Evolutionary conservation across 2,888 invertebrate genomes (phyloP).

Genomic region (Neoascia interrupta): DNA sequence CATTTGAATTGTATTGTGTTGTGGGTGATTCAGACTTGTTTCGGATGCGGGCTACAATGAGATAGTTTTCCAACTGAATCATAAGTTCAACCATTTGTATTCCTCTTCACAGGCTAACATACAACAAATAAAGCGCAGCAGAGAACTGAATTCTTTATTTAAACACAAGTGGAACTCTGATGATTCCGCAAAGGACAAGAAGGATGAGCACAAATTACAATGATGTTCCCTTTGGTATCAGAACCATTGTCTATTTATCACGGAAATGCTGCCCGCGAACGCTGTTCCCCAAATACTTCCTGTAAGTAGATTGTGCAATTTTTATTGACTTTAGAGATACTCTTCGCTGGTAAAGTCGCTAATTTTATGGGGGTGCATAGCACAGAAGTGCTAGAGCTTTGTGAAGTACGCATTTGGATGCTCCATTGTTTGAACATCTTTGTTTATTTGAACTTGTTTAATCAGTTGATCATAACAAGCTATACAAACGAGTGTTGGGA

Average conservation of each 20-base stretch:
- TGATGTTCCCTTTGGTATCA: conserved; percentile 85
- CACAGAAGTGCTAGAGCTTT: no score
- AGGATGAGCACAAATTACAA: conserved; percentile 82
- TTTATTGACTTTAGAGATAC: no score
- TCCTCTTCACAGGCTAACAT: not conserved
- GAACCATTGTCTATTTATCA: conserved; percentile 81
- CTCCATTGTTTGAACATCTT: no score
- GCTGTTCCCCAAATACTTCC: conserved; percentile 83
- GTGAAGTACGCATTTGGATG: no score
- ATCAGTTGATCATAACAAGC: no score
- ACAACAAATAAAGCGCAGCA: conserved; percentile 3
- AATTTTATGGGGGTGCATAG: no score
- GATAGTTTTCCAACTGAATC: not conserved
- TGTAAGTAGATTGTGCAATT: no score
- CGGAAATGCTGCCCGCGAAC: conserved; percentile 83
- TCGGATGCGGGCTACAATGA: not conserved
- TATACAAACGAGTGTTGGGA: no score
- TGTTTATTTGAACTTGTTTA: no score
- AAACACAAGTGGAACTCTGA: conserved; percentile 64
- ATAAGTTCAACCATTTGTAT: conserved; percentile 4
- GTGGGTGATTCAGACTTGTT: conserved; percentile 27
- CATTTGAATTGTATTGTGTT: conserved; percentile 3
- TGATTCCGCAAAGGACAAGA: conserved; percentile 74
- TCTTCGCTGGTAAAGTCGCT: no score
- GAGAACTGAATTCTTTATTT: not conserved